Percentiles rank a stretch among this genome's conserved stretches.
These are phyloP conservation scores for Penelope pileata DNA, from an alignment of 2,113 vertebrate genomes.

Conservation along the genomic window DNA sequence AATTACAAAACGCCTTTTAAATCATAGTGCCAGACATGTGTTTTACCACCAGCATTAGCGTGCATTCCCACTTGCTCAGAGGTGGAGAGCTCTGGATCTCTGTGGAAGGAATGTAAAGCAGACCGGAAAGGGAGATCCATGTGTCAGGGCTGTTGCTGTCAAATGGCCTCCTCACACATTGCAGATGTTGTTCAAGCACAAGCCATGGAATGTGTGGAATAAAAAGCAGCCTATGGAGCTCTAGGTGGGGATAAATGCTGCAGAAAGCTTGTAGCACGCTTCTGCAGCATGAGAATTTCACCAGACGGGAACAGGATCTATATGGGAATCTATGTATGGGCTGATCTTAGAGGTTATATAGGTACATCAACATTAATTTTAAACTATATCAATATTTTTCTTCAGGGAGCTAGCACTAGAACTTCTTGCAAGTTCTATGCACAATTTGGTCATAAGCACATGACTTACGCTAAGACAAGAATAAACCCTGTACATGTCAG, in stretches of 20 bases:
- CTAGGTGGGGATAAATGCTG: neutral
- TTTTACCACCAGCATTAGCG: neutral
- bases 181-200: slow-evolving; percentile 22
- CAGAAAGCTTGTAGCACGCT: neutral
- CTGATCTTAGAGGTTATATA: neutral
- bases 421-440: neutral
- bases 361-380: neutral
- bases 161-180: slow-evolving; percentile 3
- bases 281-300: neutral
- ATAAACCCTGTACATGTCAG: neutral
- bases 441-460: neutral
- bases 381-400: neutral
- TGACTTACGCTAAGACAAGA: neutral
- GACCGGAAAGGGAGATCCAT: slow-evolving; percentile 2
- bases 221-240: slow-evolving; percentile 14
- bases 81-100: neutral
- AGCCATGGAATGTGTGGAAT: slow-evolving; percentile 19
- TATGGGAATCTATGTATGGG: neutral
- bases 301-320: neutral
- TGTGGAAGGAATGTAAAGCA: neutral
- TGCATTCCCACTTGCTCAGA: neutral
- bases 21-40: neutral
- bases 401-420: neutral
- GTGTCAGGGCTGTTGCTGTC: slow-evolving; percentile 12
- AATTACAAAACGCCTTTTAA: neutral